Conservation (phyloP, 2,888 invertebrate species). For the Rapana venosa region DNA sequence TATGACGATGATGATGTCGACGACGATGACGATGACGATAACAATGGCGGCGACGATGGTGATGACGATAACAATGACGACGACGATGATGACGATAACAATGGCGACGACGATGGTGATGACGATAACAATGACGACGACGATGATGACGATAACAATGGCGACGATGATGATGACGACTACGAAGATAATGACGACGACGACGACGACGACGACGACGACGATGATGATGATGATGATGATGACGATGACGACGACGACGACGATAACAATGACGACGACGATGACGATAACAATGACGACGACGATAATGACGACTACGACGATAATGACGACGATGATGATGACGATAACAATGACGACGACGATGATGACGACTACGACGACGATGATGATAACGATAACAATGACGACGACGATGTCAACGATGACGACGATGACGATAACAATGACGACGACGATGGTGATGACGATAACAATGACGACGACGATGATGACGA, state of each 20-base stretch:
- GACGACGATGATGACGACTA: neutral
- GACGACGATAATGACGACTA: neutral
- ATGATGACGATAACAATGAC: neutral
- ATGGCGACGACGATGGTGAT: constrained; percentile 6
- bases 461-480: constrained; percentile 18
- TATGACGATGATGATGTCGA: neutral
- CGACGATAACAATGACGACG: neutral
- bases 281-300: neutral
- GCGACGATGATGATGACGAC: neutral
- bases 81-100: constrained; percentile 28
- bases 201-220: neutral
- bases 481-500: no score
- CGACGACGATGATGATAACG: neutral
- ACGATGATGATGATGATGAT: constrained; percentile 34
- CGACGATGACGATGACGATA: neutral
- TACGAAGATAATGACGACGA: neutral
- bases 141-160: neutral
- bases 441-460: neutral
- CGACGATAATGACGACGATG: neutral
- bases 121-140: neutral
- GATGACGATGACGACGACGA: constrained; percentile 6
- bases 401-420: neutral
- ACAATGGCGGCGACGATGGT: neutral
- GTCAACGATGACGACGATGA: neutral
- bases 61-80: constrained; percentile 2